Base-by-base conservation (phyloP, 2,888 invertebrate genomes). In the Tuberolachnus salignus region DNA sequence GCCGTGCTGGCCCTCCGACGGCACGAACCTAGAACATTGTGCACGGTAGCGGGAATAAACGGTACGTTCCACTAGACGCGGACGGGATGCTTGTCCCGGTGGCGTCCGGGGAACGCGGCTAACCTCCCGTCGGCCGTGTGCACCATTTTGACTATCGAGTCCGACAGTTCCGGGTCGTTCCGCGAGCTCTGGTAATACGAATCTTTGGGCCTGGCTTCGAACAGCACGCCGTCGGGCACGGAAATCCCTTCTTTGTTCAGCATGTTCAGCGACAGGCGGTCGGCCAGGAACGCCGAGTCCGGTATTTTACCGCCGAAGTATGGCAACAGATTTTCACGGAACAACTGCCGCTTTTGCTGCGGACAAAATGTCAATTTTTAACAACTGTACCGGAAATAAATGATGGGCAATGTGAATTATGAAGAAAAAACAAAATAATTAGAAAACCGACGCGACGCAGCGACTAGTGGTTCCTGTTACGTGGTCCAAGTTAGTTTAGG, bases 301-400 rank as follows among this genome's bases (percentile, higher is more conserved):
- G 90, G 90, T 82, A 90, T 89, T 84, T 89, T 89, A 1, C 90
- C 90, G 53, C 90, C 90, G 51, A 87, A 86, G 82, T 88, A 87
- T 11, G 90, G 90, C 66, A 89, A 83, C 21, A 90, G 87, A 84
- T 90, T 88, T 83, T 90, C 90, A 21, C 90, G 87, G 84, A 88
- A 90, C 82, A 90, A 87, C 85, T 90, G 89, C 49, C 90, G 86
- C 84, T 90, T 90, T 85, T 88, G 85, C 87, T 87, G 83, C 9
- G 85, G 84, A 57, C 14, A 70, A 61, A 49, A 53, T 53, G 34
- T 34, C 34, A 34, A 34, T 42, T 16, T n/a, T 14, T 21, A 26
- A 46, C 8, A 63, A 21, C 16, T 1, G 6, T 4, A 34, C n/a
- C n/a, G 6, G 34, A 34, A 34, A 34, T 34, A 34, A 34, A 4